Evolutionary conservation across 2,113 vertebrate species (phyloP), one percentile per base, ranked within the genome.

Genomic region (Brachyistius frenatus): DNA sequence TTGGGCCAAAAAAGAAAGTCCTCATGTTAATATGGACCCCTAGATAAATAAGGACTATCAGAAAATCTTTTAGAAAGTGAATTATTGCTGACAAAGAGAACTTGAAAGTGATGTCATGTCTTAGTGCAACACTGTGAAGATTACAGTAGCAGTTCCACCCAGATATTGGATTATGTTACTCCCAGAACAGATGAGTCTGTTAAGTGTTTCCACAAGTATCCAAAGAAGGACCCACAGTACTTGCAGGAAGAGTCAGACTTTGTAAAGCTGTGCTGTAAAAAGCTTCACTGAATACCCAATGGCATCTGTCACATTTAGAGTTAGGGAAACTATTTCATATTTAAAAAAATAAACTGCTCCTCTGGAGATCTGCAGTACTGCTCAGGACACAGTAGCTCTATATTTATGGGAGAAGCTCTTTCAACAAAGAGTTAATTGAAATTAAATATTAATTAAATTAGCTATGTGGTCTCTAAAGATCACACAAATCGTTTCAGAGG

Each of bases 381-480:
- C 50, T 54, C 87, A 64, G 78, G 32, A 92, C 32, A 90, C 75
- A 73, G 71, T 77, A 49, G 86, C 90, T 87, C 63, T 72, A 55
- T 41, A 7, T 89, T 92, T 91, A 85, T 81, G 84, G 75, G 81
- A 82, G 41, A 52, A 6, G 23, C 23, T 23, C 23, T 23, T 23
- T 23, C 23, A 23, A 44, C 10, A 44, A 44, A 44, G 9, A 44
- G 10, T 11, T 13, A 44, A 44, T 44, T 44, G 6, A 13, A 11
- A 44, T 44, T 13, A 52, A 23, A 7, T 7, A 83, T 78, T 91
- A 93, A 93, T 88, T 90, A 81, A 93, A 87, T 94, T 91, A 95
- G 88, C 81, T 93, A 86, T 92, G 74, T 93, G 90, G 91, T 94
- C 89, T 94, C 86, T 87, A 90, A 91, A 94, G 92, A 95, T 93